Evolutionary conservation across 2,113 vertebrate genomes (phyloP), one percentile per base, ranked within the genome.

Genomic region (Pelecanus crispus): DNA sequence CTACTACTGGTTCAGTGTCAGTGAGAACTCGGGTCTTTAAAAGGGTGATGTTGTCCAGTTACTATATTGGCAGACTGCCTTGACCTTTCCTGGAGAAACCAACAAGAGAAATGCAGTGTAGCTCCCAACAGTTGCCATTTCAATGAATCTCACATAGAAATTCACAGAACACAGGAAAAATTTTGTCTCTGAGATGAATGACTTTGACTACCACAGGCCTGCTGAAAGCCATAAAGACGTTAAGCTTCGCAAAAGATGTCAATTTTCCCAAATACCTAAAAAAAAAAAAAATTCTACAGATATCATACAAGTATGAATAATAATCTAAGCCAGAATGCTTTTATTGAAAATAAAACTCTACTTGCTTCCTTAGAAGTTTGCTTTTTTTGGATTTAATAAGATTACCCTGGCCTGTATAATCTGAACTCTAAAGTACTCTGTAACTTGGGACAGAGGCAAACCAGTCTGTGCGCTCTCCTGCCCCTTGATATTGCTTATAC

Each of bases 81-180:
- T 62, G 84, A 89, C 44, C 86, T 95, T 94, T 91, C 38, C 40
- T 72, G 58, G 32, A 89, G 90, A 89, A 85, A 73, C 29, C 62
- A 88, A 36, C 9, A 67, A 50, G 81, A 84, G 59, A 81, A 86
- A 62, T 86, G 31, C 59, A 59, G 28, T 25, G 42, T 45, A n/a
- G 34, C 42, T 96, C 71, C 81, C 66, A 89, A 79, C 24, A 82
- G 53, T 79, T 94, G 70, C 78, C 42, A 59, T 89, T 89, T 95
- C 66, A 95, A 34, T 85, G 52, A 75, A 38, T 49, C 61, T 88
- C 38, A 77, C 42, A 44, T 10, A 75, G 61, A 90, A 94, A 91
- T 89, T 75, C 68, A 75, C 40, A 59, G 65, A 87, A 52, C 70
- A 79, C 66, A 77, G 74, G 58, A 70, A 92, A 94, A 82, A 34